Evolutionary conservation across 2,113 vertebrate genomes (phyloP).

Genomic region (Crotophaga sulcirostris): DNA sequence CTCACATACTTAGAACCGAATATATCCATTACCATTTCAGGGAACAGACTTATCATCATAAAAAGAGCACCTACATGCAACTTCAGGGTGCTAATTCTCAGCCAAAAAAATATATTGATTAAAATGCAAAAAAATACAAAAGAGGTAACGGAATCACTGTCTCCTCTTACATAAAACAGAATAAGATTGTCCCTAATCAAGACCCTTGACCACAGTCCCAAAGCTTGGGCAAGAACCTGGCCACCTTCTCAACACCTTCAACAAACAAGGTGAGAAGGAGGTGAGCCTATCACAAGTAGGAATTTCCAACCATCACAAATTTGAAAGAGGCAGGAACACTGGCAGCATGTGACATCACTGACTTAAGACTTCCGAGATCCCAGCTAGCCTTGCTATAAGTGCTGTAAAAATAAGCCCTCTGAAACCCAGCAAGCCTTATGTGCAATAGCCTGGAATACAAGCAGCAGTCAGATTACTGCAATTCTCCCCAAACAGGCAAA

Average conservation of each 20-base stretch:
- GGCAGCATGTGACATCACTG: neutral
- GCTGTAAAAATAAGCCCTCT: neutral
- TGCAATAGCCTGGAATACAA: neutral
- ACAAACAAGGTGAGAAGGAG: neutral
- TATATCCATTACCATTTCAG: neutral
- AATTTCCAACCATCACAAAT: neutral
- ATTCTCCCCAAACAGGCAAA: neutral
- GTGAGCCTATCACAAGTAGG: neutral
- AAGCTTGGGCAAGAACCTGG: neutral
- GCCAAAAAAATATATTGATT: neutral
- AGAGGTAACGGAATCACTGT: neutral
- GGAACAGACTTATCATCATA: neutral
- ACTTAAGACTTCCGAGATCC: neutral
- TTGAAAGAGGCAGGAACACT: neutral
- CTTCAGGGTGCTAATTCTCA: neutral
- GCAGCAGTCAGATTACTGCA: neutral
- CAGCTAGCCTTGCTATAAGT: neutral
- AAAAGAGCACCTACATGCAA: neutral
- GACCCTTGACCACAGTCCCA: neutral
- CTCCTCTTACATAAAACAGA: neutral
- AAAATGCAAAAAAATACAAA: neutral
- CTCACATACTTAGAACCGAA: neutral
- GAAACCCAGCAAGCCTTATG: neutral
- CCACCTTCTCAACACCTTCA: neutral
- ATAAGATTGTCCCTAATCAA: neutral